Base-by-base conservation (phyloP, 2,888 invertebrate genomes). In the Dusona sp. region DNA sequence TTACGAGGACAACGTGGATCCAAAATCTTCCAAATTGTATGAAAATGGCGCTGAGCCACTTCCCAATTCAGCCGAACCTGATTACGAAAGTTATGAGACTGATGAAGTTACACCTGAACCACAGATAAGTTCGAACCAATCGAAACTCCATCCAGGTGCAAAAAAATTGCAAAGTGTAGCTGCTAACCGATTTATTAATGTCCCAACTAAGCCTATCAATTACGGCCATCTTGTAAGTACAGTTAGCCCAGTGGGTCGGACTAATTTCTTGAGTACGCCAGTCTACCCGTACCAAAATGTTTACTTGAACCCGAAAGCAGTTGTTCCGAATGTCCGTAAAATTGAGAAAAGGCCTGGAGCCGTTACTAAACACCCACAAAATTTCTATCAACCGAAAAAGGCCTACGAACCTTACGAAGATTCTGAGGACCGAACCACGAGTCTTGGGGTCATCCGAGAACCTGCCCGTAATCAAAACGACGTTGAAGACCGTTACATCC, bases 391-490 rank as follows among this genome's bases (percentile, higher is more conserved):
- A 25, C 25, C 57, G 8, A 25, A 29, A 16, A 29, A 13, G 29
- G 29, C 29, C 29, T 54, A 67, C 51, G 79, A 70, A 9, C 38
- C 61, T 57, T 38, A 51, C 38, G 78, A 73, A n/a, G 61, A 78
- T 19, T 73, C 65, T 33, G 25, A 36, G 65, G 65, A 19, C 0
- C 54, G 4, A 57, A 57, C 8, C 4, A 29, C 33, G 22, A 77
- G n/a, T 72, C 22, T 51, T 25, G 42, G 51, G 0, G 13, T 29
- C n/a, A 48, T 48, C 16, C 51, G 38, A 72, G 38, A 48, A 38
- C 29, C 61, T 29, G 29, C 36, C 16, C 22, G 42, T 19, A 16
- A 74, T 51, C 8, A n/a, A 25, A 81, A 81, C 48, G 73, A 68
- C n/a, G 70, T 57, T 13, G 48, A 36, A 16, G 45, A 42, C 16